Evolutionary conservation across 53 echinoderm and acorn worm genomes (phyloP).

Genomic region (Echinarachnius parma): DNA sequence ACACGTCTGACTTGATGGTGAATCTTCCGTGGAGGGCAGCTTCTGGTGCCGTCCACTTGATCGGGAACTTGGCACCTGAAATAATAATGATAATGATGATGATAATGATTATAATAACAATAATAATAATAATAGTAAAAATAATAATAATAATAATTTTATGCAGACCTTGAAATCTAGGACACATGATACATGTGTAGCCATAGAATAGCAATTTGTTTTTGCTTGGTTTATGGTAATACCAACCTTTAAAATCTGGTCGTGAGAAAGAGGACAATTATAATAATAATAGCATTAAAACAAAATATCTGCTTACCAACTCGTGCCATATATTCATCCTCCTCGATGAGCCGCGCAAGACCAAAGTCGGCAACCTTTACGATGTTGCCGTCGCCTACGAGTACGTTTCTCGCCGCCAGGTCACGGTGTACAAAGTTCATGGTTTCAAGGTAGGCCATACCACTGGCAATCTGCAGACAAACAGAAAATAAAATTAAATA

Average conservation of each 20-base stretch:
- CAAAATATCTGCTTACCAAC: conserved; percentile 11
- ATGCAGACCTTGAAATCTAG: no score
- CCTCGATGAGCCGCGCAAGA: conserved; percentile 64
- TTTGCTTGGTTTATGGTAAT: no score
- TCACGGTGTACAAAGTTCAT: conserved; percentile 67
- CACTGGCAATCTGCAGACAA: conserved; percentile 54
- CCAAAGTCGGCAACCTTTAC: conserved; percentile 78
- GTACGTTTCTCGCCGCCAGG: conserved; percentile 66
- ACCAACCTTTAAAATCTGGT: no score
- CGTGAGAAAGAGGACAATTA: no score
- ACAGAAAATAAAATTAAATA: background rate
- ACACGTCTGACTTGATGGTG: conserved; percentile 73
- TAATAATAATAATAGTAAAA: no score
- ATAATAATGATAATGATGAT: background rate
- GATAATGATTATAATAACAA: no score
- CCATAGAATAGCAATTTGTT: no score
- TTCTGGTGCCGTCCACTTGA: conserved; percentile 77
- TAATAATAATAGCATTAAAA: no score
- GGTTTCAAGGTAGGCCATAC: conserved; percentile 59
- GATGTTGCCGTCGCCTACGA: conserved; percentile 47
- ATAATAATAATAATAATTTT: no score
- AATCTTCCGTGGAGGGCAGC: conserved; percentile 66
- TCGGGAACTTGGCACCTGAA: conserved; percentile 65
- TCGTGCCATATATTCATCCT: conserved; percentile 46
- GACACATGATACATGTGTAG: no score